Evolutionary conservation across 1,140 invertebrate species (phyloP), one percentile per base, ranked within the genome.

Genomic region (Drosophila lacertosa): DNA sequence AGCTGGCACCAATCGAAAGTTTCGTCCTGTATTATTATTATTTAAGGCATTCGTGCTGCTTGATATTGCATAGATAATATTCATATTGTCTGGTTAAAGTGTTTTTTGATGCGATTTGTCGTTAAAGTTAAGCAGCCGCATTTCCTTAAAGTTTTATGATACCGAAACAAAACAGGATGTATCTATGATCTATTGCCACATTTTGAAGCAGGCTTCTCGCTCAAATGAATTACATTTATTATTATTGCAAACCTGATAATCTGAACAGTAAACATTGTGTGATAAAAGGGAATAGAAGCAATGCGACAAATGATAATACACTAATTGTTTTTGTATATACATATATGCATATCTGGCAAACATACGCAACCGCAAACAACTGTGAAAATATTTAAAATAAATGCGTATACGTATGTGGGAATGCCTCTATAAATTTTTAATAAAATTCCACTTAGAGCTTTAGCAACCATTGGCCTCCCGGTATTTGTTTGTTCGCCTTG

Each of bases 381-480:
- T 68, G 47, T 53, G 47, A 22, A 45, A 39, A 62, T 68, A 33
- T 26, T 6, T 26, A n/a, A n/a, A n/a, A 6, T 29, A 15, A 4
- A 47, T 15, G 6, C 26, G 10, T 45, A 2, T 26, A 26, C 13
- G 22, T 32, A 15, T 18, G 7, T 50, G 44, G 15, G 26, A 24
- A 24, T 58, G 24, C 22, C 16, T 66, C 29, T 33, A 67, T 81
- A 74, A 77, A 82, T 82, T 66, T 82, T 83, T 77, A 83, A 82
- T 70, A 70, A 66, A 82, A 74, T 83, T 78, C 64, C 78, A 74
- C 64, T 78, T 73, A 77, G 79, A 82, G 78, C 57, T 62, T 74
- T 55, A 51, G 22, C 53, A 51, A 16, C 48, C 33, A 51, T 54
- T 35, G 62, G 51, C 24, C n/a, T n/a, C n/a, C 44, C 42, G 55